These are phyloP conservation scores for Suricata suricatta DNA, from an alignment of 2,113 vertebrate genomes.

Conservation along the genomic window DNA sequence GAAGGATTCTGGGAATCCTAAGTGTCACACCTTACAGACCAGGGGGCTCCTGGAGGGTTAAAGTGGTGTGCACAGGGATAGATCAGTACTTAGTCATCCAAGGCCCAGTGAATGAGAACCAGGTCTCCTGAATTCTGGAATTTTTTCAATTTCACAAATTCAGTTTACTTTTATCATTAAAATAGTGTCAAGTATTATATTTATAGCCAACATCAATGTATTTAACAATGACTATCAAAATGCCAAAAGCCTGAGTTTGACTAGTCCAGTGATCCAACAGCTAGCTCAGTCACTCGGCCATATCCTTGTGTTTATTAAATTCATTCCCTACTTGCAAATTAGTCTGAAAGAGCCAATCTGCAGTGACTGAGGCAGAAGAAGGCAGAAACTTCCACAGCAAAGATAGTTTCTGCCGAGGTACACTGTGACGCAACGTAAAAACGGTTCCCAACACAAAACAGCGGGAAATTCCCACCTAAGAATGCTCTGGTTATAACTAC, in stretches of 20 bases:
- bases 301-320: slow-evolving; percentile 3
- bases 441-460: neutral
- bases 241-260: neutral
- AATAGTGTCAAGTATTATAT: neutral
- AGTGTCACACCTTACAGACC: neutral
- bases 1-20: neutral
- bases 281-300: neutral
- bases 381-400: neutral
- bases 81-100: neutral
- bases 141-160: neutral
- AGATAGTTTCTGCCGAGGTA: neutral
- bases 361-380: neutral
- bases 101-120: slow-evolving; percentile 8
- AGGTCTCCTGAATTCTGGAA: neutral
- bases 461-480: neutral
- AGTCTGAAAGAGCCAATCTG: neutral
- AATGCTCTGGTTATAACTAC: neutral
- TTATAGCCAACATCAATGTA: neutral
- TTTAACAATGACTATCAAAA: slow-evolving; percentile 20
- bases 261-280: neutral
- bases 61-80: neutral
- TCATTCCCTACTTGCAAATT: neutral
- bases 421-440: neutral
- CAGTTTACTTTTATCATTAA: neutral
- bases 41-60: neutral